Evolutionary conservation across 2,888 invertebrate species (phyloP), one percentile per base, ranked within the genome.

Genomic region (Drosophila sordidapex): DNA sequence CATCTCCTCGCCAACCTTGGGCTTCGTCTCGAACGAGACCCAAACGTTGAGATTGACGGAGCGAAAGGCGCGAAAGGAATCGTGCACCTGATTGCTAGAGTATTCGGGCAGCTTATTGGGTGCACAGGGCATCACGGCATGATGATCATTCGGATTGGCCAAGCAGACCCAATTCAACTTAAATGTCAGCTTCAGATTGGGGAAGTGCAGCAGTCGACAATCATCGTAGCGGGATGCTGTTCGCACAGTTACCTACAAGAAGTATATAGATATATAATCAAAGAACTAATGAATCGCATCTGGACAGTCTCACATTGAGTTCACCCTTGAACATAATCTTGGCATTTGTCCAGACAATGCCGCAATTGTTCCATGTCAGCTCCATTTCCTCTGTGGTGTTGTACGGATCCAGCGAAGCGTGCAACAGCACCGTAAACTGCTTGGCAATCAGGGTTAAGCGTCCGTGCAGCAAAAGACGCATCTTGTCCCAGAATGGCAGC

Each of bases 381-480:
- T 99, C 99, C 98, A 99, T 99, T 94, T 99, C 98, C 93, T 99
- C 99, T 0, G 99, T 99, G 6, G 98, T 98, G 92, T 99, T 99
- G 93, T 99, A 99, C 0, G 99, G 99, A 94, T 99, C 99, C 15
- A 98, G 94, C 0, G 99, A 99, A 5, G 99, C 99, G 92, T 99
- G 99, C 71, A 99, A 94, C 43, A 99, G 94, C 43, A 99, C 97
- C 0, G 98, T 98, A 92, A 99, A 95, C 91, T 97, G 97, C 86
- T 96, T 95, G 25, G 98, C 96, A 81, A 97, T 96, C 93, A 98
- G 96, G 0, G 98, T 98, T 53, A 99, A 93, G 1, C 98, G 95
- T 0, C 99, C 99, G 92, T 99, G 99, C 88, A 98, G 94, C 40
- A 99, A 94, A 10, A 99, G 94, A 0, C 99, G 95, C 93, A 97